Percentiles rank a stretch among this genome's conserved stretches.
Conservation (phyloP, 2,888 invertebrate species). For the Pimpla rufipes region DNA sequence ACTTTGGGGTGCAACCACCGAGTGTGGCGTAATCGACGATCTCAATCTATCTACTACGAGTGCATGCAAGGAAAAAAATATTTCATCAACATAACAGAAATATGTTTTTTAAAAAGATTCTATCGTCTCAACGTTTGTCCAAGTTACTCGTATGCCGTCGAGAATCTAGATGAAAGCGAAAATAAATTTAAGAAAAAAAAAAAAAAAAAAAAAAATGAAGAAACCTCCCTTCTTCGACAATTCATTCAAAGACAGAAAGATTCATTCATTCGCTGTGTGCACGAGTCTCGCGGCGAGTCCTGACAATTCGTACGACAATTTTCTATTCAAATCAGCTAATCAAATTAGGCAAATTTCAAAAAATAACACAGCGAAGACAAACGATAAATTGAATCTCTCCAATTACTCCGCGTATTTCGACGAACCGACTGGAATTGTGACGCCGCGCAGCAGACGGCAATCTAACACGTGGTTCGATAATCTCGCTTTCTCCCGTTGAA, state of each 20-base stretch:
- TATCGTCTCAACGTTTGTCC: constrained; percentile 58
- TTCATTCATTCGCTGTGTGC: constrained; percentile 16
- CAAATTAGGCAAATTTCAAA: neutral
- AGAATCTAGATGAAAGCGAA: constrained; percentile 9
- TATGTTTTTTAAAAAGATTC: constrained; percentile 23
- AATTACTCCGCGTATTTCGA: neutral
- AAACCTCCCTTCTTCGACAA: constrained; percentile 39
- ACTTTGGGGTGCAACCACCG: constrained; percentile 50
- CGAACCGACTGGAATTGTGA: neutral
- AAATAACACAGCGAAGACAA: neutral
- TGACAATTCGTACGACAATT: constrained; percentile 1
- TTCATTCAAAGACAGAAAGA: constrained; percentile 14
- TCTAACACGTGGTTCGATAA: constrained; percentile 15
- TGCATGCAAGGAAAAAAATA: constrained; percentile 74
- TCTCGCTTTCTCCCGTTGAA: constrained; percentile 18
- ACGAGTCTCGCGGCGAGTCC: neutral
- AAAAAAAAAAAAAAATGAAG: constrained; percentile 26
- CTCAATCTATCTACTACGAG: constrained; percentile 73
- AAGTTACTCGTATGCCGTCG: constrained; percentile 56
- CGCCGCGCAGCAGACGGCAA: neutral
- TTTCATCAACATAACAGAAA: constrained; percentile 44
- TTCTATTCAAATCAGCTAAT: neutral
- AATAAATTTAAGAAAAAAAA: too few species aligned
- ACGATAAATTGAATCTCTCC: neutral
- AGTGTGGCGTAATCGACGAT: constrained; percentile 30